Evolutionary conservation across 2,888 invertebrate genomes (phyloP).

Genomic region (Nudaria mundana): DNA sequence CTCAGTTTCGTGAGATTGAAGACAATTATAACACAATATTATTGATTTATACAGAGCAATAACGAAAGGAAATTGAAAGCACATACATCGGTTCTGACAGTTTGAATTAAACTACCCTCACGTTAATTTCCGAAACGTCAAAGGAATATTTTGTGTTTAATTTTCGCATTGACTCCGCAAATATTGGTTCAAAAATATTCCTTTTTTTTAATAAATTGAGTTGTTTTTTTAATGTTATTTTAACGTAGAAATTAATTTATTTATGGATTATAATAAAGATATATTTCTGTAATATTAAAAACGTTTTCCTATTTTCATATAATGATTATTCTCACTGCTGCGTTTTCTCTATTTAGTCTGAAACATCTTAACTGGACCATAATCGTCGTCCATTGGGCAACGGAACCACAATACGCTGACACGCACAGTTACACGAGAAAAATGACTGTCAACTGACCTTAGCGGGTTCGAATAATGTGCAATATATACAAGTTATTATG

Average conservation of each 20-base stretch:
- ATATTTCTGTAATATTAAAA: too few species aligned
- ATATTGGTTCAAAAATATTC: not conserved
- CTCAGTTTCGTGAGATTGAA: too few species aligned
- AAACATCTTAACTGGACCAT: slow-evolving; percentile 12
- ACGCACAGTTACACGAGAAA: slow-evolving; percentile 67
- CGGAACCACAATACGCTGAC: slow-evolving; percentile 51
- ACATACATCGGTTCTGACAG: not conserved
- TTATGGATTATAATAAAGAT: too few species aligned
- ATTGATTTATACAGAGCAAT: too few species aligned
- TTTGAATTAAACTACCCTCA: too few species aligned
- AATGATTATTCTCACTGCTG: too few species aligned
- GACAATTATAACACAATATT: too few species aligned
- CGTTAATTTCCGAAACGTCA: not conserved
- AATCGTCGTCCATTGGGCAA: slow-evolving; percentile 34
- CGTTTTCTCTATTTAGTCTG: slow-evolving; percentile 13
- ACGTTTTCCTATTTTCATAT: too few species aligned
- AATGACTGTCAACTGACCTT: slow-evolving; percentile 66
- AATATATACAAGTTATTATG: slow-evolving; percentile 9
- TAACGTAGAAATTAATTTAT: too few species aligned
- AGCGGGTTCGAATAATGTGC: slow-evolving; percentile 4
- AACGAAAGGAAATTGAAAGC: too few species aligned
- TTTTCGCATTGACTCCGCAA: not conserved
- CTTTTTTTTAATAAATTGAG: not conserved
- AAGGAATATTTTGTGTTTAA: not conserved
- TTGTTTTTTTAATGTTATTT: too few species aligned